These are phyloP conservation scores for Neocloeon triangulifer DNA, from an alignment of 1,140 invertebrate species.

Conservation along the genomic window DNA sequence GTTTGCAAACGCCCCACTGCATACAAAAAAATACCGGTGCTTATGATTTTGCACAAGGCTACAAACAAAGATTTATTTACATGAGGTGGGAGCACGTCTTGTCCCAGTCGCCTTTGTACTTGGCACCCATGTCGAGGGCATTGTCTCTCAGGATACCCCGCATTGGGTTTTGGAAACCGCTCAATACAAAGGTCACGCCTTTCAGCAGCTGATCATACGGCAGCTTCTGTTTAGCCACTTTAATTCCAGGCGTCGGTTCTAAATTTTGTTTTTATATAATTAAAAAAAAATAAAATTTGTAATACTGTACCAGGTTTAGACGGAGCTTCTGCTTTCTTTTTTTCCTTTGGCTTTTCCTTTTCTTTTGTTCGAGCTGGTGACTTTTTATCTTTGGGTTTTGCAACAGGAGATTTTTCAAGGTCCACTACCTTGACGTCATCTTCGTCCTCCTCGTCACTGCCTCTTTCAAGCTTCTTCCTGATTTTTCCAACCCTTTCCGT, in stretches of 20 bases:
- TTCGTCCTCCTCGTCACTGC: constrained; percentile 1
- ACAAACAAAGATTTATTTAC: constrained; percentile 23
- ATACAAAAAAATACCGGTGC: constrained; percentile 12
- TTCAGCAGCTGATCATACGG: constrained; percentile 32
- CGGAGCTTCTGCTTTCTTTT: constrained; percentile 1
- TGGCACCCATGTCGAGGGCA: constrained; percentile 55
- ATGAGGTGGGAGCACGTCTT: constrained; percentile 55
- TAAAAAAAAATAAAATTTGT: neutral
- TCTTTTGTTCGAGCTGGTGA: neutral
- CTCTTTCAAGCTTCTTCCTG: constrained; percentile 2
- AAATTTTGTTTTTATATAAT: constrained; percentile 5
- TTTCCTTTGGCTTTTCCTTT: neutral
- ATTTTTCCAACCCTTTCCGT: neutral
- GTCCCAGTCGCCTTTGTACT: constrained; percentile 53
- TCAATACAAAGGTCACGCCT: constrained; percentile 52
- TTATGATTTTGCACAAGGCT: neutral
- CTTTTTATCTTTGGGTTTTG: neutral
- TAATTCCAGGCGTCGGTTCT: too few relatives aligned
- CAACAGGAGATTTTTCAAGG: neutral
- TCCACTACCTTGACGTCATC: neutral
- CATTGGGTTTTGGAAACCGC: constrained; percentile 67
- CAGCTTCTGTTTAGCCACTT: constrained; percentile 16
- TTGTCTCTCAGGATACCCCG: constrained; percentile 38
- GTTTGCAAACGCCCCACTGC: constrained; percentile 70
- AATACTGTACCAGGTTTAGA: constrained; percentile 1